Evolutionary conservation across 2,113 vertebrate genomes (phyloP), one percentile per base, ranked within the genome.

Genomic region (Ciconia boyciana): DNA sequence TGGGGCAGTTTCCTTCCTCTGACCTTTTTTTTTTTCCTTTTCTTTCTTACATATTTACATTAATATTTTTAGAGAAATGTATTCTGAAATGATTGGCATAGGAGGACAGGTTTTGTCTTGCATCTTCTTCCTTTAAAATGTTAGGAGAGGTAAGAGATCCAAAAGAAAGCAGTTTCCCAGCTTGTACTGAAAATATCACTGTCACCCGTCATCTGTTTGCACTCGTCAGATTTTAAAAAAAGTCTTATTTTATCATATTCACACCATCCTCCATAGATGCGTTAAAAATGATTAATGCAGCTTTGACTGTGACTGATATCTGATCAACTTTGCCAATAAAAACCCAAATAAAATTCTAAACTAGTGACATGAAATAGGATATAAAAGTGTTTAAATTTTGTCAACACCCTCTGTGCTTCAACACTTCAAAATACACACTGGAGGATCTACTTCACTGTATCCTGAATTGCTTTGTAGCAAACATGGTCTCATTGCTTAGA

Each of bases 131-230:
- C 83, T 75, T 97, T 98, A 98, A 98, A 98, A 97, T 92, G 96
- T 98, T 98, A 97, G 69, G 93, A 98, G 97, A 97, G 94, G 94
- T 93, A 97, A 98, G 96, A 95, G 97, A 98, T 98, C 97, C 98
- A 98, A 98, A 97, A 98, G 98, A 96, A 97, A 98, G 98, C 98
- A 93, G 97, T 97, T 98, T 98, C 98, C 98, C 98, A 97, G 97
- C 98, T 98, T 98, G 97, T 97, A 98, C 98, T 96, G 97, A 98
- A 98, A 98, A 98, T 98, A 98, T 98, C 98, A 97, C 98, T 98
- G 97, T 98, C 98, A 98, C 96, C 98, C 97, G 26, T 98, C 98
- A 98, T 98, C 98, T 98, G 98, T 97, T 98, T 98, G 98, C 98
- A 97, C 97, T 98, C 96, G 86, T 98, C 98, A 98, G 96, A 93